A percentile compares a stretch with the other conserved stretches of the same genome.
Evolutionary conservation across 2,888 invertebrate species (phyloP).

Genomic region (Diogma glabrata): DNA sequence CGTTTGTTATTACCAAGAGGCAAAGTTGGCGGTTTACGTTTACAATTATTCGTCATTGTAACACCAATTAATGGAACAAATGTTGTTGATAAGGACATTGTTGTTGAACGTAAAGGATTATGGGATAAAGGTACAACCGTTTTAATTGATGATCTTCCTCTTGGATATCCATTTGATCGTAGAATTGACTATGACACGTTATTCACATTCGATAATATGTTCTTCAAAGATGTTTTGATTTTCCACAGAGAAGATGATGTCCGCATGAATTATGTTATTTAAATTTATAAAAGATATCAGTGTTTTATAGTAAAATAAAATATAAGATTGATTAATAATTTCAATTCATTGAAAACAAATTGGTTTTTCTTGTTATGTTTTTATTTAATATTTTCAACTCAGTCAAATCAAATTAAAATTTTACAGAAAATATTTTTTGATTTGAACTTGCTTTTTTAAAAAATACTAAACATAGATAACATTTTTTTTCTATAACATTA

Average conservation of each 20-base stretch:
- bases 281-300: no score
- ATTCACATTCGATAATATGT: slow-evolving; percentile 46
- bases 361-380: no score
- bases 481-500: no score
- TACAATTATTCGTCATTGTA: slow-evolving; percentile 48
- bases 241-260: slow-evolving; percentile 36
- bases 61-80: slow-evolving; percentile 32
- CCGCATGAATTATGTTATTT: neutral
- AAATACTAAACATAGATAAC: no score
- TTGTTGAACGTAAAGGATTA: no score
- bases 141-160: slow-evolving; percentile 45
- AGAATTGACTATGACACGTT: slow-evolving; percentile 40
- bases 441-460: no score
- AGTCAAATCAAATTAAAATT: no score
- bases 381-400: no score
- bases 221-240: slow-evolving; percentile 45
- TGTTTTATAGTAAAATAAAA: no score
- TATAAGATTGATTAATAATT: no score
- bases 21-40: slow-evolving; percentile 47
- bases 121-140: slow-evolving; percentile 28
- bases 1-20: slow-evolving; percentile 55
- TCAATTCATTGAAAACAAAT: no score
- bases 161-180: slow-evolving; percentile 67
- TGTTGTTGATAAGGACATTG: neutral
- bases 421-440: no score